These are phyloP conservation scores for Acromyrmex charruanus DNA, from an alignment of 1,140 invertebrate genomes.

Conservation along the genomic window DNA sequence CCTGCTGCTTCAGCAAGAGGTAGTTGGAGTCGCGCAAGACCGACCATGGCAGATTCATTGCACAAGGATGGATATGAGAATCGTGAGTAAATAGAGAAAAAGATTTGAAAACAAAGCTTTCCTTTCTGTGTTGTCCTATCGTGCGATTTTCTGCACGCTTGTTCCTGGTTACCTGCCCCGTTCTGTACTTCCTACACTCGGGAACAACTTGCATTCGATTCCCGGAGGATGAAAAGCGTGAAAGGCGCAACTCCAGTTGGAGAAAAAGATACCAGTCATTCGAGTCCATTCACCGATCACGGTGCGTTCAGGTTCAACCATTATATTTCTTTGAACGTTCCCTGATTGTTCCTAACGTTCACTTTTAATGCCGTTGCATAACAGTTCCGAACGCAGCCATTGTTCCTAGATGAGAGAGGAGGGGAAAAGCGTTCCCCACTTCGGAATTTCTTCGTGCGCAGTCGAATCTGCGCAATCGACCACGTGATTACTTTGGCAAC, in stretches of 20 bases:
- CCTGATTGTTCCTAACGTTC: not conserved
- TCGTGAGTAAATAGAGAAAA: conserved; percentile 68
- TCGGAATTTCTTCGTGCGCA: not conserved
- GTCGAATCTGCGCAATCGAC: not conserved
- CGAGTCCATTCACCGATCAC: not conserved
- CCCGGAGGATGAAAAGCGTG: not conserved
- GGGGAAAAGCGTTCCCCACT: not conserved
- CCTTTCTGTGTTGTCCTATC: conserved; percentile 5
- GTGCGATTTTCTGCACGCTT: not conserved
- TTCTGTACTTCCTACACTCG: not conserved
- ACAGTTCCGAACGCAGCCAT: not conserved
- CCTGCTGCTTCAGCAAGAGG: not conserved
- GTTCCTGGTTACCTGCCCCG: not conserved
- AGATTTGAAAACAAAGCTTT: not conserved
- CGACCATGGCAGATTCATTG: conserved; percentile 72
- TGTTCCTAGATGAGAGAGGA: not conserved
- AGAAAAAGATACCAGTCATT: not conserved
- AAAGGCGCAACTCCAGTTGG: not conserved
- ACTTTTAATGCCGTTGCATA: not conserved
- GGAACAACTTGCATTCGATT: not conserved
- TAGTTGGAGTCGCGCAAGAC: not conserved
- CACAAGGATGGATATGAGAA: conserved; percentile 77
- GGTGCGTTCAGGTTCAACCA: not conserved
- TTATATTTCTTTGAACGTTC: not conserved
- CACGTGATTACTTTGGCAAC: conserved; percentile 14